phyloP scores from a whole-genome alignment of 2,113 vertebrate species.

The Daubentonia madagascariensis region DNA sequence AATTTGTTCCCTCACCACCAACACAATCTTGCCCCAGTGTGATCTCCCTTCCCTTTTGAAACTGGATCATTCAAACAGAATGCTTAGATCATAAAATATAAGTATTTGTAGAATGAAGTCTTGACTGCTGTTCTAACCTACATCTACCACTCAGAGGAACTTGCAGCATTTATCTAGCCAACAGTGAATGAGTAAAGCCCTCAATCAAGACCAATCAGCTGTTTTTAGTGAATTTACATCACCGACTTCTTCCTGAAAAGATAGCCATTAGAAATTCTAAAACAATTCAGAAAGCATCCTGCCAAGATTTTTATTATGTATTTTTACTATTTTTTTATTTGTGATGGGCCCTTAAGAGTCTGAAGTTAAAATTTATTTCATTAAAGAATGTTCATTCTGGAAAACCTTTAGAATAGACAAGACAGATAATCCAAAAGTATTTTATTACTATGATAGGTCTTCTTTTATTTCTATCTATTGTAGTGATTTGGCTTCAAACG shows the following conservation, averaged over 20 bases:
- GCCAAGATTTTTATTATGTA: not conserved
- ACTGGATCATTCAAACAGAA: not conserved
- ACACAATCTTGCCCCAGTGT: not conserved
- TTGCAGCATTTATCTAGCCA: not conserved
- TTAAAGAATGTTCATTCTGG: conserved; percentile 17
- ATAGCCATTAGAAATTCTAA: conserved; percentile 1
- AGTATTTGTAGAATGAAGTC: not conserved
- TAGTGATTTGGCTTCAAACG: conserved; percentile 38
- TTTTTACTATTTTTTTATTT: not conserved
- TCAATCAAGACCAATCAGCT: not conserved
- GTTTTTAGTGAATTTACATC: not conserved
- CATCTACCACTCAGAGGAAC: not conserved
- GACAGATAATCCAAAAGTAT: not conserved
- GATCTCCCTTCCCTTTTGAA: not conserved
- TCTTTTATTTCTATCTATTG: not conserved
- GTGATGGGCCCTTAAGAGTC: not conserved
- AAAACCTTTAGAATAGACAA: conserved; percentile 21
- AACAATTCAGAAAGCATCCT: not conserved
- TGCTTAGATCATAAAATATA: not conserved
- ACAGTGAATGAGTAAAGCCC: not conserved
- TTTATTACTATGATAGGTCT: conserved; percentile 30
- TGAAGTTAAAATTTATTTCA: conserved; percentile 18
- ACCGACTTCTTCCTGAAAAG: not conserved
- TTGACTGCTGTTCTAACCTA: not conserved
- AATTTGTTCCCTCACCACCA: not conserved